Percentiles rank a stretch among this genome's conserved stretches.
Conservation (phyloP, 2,797 vertebrate species). For the Siniperca obscura region DNA sequence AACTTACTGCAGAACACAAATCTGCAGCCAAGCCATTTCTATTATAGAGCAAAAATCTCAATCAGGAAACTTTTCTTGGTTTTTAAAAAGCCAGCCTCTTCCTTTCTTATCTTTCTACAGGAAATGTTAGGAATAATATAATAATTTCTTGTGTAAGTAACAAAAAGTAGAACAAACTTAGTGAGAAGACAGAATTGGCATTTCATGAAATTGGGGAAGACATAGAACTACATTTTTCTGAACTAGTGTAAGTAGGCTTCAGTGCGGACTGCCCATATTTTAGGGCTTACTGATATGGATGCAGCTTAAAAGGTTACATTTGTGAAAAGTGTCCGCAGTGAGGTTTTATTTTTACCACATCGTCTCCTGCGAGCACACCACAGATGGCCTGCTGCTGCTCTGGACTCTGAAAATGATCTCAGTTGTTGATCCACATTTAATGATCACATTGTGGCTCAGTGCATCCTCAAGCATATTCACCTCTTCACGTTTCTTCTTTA, state of each 20-base stretch:
- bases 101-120: neutral
- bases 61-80: neutral
- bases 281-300: neutral
- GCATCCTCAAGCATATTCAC: slow-evolving; percentile 1
- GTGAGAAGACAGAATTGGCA: neutral
- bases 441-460: slow-evolving; percentile 27
- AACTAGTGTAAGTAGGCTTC: neutral
- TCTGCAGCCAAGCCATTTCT: slow-evolving; percentile 2
- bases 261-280: neutral
- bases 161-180: neutral
- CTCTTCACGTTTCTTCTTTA: slow-evolving; percentile 10
- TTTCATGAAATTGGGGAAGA: neutral
- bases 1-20: slow-evolving; percentile 6
- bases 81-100: neutral
- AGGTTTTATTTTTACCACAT: slow-evolving; percentile 47
- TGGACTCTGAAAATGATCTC: slow-evolving; percentile 43
- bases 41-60: neutral
- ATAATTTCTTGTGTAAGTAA: neutral
- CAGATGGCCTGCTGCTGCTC: slow-evolving; percentile 57
- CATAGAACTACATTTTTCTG: neutral
- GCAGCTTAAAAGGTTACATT: neutral
- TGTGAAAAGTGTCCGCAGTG: neutral
- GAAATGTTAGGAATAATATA: neutral
- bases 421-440: slow-evolving; percentile 31
- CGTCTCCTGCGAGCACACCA: slow-evolving; percentile 47